Evolutionary conservation across 2,888 invertebrate species (phyloP), one percentile per base, ranked within the genome.

Genomic region (Caenorhabditis doughertyi): DNA sequence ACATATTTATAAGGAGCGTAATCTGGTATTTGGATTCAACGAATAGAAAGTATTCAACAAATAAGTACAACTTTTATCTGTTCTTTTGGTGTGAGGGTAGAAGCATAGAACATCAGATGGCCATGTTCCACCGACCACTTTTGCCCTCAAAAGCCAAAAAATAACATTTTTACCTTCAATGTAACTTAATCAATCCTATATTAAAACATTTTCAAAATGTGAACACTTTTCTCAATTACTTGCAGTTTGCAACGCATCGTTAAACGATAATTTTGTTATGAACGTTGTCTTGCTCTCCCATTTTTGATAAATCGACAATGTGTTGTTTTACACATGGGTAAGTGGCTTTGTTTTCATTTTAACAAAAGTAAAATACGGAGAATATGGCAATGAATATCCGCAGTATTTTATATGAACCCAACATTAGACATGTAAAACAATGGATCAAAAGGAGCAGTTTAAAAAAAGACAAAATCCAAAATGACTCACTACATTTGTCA

Each of bases 251-350:
- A 23, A 65, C 51, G 35, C 51, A 65, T n/a, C 65, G 65, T 35
- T 65, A 65, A 35, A 65, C 51, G 51, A 65, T 49, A 58, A 18
- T 1, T 47, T 32, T 16, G 56, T 70, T 16, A 23, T 32, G 60
- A 16, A 47, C 7, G n/a, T 18, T 5, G 18, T 3, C 21, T 44
- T 71, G 42, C 67, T 23, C 23, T 51, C 58, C 44, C 68, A 51
- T 29, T 68, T 76, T 9, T 58, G 67, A 35, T 68, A 67, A 44
- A 76, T 77, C 60, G 68, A 77, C 53, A 68, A 23, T 9, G 49
- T 76, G 21, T 68, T 60, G 21, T 77, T 47, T 25, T 77, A 62
- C 18, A 77, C 62, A 25, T 77, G 68, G 18, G 68, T 62, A 18
- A 76, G 13, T 2, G 58, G 65, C 27, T 29, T 29, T 3, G 25